Conservation (phyloP, 2,888 invertebrate genomes). For the Platycnemis pennipes region DNA sequence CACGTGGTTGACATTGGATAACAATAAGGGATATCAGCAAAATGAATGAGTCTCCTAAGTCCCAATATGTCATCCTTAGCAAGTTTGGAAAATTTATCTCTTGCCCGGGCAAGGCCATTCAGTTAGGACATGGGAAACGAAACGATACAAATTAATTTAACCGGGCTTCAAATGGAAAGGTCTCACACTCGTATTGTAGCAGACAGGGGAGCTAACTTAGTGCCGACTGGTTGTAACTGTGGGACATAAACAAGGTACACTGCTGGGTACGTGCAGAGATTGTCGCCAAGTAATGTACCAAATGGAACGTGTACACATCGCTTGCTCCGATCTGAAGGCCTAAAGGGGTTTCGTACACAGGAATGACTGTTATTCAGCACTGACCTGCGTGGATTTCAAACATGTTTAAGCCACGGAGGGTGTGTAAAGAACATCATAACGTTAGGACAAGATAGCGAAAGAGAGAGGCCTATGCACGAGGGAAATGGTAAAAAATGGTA, state of each 20-base stretch:
- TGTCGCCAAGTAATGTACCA: not conserved
- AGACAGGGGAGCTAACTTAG: not conserved
- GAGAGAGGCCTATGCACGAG: not conserved
- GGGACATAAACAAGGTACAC: not conserved
- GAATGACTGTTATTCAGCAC: not conserved
- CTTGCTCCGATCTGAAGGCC: not conserved
- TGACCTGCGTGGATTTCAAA: slow-evolving; percentile 25
- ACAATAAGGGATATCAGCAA: no score
- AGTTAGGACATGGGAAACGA: not conserved
- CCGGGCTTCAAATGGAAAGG: not conserved
- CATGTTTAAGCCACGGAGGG: slow-evolving; percentile 14
- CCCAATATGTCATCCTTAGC: no score
- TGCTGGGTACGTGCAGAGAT: not conserved
- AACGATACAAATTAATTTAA: not conserved
- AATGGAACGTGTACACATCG: slow-evolving; percentile 23
- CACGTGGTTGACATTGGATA: no score
- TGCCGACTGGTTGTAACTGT: not conserved
- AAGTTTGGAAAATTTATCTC: not conserved
- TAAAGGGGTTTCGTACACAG: not conserved
- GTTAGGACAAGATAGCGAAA: not conserved
- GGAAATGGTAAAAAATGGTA: no score
- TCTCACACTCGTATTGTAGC: not conserved
- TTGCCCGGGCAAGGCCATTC: not conserved
- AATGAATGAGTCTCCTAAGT: no score
- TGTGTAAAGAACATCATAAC: not conserved